Percentiles rank a stretch among this genome's conserved stretches.
Conservation (phyloP, 2,888 invertebrate genomes). For the Vesta saturnalis region DNA sequence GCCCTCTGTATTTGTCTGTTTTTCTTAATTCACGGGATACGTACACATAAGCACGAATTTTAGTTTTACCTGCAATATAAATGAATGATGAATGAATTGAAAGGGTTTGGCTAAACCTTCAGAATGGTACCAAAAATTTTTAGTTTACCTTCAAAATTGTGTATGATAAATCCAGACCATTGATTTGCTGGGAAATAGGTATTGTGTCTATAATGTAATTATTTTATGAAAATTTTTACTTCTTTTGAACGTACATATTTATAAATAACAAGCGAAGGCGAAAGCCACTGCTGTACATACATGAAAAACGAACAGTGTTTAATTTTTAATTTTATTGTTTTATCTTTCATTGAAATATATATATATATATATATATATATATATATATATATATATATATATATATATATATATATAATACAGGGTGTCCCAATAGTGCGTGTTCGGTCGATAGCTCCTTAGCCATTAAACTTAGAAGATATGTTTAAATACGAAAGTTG, state of each 20-base stretch:
- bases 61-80: conserved; percentile 24
- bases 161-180: not conserved
- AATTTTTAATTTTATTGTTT: too few relatives aligned
- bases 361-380: too few relatives aligned
- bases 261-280: not conserved
- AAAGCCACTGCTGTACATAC: too few relatives aligned
- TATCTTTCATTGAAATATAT: too few relatives aligned
- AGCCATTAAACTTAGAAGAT: too few relatives aligned
- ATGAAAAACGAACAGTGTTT: not conserved
- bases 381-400: too few relatives aligned
- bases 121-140: not conserved
- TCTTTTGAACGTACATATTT: not conserved
- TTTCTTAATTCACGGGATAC: conserved; percentile 29
- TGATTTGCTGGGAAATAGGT: not conserved
- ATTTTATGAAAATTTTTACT: not conserved
- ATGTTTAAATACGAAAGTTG: too few relatives aligned
- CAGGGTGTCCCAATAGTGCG: too few relatives aligned
- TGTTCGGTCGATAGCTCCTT: too few relatives aligned
- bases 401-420: too few relatives aligned
- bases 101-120: not conserved
- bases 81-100: conserved; percentile 10
- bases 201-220: not conserved
- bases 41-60: conserved; percentile 26
- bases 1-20: conserved; percentile 47
- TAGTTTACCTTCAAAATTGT: not conserved